Evolutionary conservation across 2,113 vertebrate genomes (phyloP).

Genomic region (Mesembrinibis cayennensis): DNA sequence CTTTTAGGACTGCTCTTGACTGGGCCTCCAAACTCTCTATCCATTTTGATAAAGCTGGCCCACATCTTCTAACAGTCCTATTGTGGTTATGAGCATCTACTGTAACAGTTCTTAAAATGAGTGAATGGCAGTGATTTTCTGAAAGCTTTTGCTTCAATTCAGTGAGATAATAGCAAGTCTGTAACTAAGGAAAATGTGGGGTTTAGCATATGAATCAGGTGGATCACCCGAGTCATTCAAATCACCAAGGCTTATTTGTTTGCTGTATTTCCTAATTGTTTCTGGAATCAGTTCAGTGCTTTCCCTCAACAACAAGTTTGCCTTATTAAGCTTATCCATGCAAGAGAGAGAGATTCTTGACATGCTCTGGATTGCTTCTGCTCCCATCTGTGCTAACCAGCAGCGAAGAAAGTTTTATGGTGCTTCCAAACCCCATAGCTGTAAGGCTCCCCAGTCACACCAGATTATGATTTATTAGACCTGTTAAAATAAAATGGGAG

Average conservation of each 20-base stretch:
- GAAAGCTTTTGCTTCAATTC: background rate
- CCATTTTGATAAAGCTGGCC: background rate
- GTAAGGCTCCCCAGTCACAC: background rate
- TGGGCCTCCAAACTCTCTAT: background rate
- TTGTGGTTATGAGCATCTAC: background rate
- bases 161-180: background rate
- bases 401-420: constrained; percentile 14
- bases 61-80: background rate
- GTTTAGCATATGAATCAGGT: constrained; percentile 12
- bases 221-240: background rate
- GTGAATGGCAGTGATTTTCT: background rate
- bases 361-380: constrained; percentile 4
- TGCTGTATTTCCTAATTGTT: constrained; percentile 42
- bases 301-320: constrained; percentile 17
- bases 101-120: background rate
- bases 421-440: constrained; percentile 29
- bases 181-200: background rate
- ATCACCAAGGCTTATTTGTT: constrained; percentile 32
- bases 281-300: constrained; percentile 35
- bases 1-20: background rate
- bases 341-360: constrained; percentile 5
- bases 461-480: constrained; percentile 24
- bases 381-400: constrained; percentile 13
- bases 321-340: constrained; percentile 22
- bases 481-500: constrained; percentile 37